These are phyloP conservation scores for Galeopsomyia nigrocyanea DNA, from an alignment of 2,888 invertebrate species.

Conservation along the genomic window DNA sequence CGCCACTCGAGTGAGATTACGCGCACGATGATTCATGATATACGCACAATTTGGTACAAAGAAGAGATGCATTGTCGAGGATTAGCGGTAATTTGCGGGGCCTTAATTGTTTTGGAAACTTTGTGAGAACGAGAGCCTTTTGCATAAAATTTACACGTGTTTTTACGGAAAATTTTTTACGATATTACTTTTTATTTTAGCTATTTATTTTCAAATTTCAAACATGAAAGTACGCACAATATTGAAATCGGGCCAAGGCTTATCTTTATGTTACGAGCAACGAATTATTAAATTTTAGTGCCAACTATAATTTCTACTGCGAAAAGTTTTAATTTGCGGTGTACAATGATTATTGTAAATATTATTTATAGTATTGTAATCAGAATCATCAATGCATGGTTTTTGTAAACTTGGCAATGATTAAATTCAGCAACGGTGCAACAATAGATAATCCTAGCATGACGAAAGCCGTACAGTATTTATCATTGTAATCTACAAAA, in stretches of 20 bases:
- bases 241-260: neutral
- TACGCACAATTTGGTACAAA: conserved; percentile 41
- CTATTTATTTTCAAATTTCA: too few relatives aligned
- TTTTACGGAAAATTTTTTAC: neutral
- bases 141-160: conserved; percentile 8
- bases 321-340: conserved; percentile 22
- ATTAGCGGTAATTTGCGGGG: neutral
- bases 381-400: neutral
- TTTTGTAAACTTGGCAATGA: conserved; percentile 9
- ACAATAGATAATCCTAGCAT: neutral
- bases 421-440: conserved; percentile 4
- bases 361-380: conserved; percentile 26
- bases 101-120: conserved; percentile 16
- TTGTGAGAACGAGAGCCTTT: neutral
- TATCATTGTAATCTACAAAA: conserved; percentile 19
- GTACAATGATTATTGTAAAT: conserved; percentile 35
- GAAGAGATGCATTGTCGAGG: conserved; percentile 3
- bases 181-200: conserved; percentile 1
- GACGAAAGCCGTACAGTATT: conserved; percentile 7
- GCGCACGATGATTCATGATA: conserved; percentile 26
- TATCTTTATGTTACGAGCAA: conserved; percentile 12
- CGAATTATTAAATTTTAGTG: conserved; percentile 15
- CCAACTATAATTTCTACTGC: conserved; percentile 19
- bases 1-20: neutral
- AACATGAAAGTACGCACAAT: neutral